These are phyloP conservation scores for Tretioscincus oriximinensis DNA, from an alignment of 2,113 vertebrate species.

Conservation along the genomic window DNA sequence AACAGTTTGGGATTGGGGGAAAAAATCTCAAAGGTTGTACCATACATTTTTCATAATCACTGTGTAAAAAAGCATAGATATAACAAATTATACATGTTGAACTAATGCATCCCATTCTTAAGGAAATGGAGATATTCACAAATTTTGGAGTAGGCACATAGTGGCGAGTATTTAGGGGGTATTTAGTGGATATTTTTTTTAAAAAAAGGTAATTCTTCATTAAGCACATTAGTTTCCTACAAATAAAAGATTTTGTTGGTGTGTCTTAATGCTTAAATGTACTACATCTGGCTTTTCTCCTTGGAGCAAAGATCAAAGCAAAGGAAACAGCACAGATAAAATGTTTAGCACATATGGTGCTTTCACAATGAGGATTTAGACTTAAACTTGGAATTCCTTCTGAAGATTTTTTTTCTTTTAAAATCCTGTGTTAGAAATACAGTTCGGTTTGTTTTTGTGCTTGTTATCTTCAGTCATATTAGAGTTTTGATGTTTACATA, in stretches of 20 bases:
- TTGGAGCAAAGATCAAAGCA: conserved; percentile 29
- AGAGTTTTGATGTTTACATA: conserved; percentile 56
- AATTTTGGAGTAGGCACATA: not conserved
- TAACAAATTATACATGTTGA: no score
- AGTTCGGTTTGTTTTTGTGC: conserved; percentile 31
- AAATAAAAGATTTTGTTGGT: conserved; percentile 3
- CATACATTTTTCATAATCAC: no score
- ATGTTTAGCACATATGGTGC: conserved; percentile 4
- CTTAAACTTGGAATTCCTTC: conserved; percentile 22
- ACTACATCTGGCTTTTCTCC: conserved; percentile 32
- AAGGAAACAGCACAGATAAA: conserved; percentile 37
- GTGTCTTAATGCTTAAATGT: conserved; percentile 25
- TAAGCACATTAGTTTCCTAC: conserved; percentile 30
- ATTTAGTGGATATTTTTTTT: not conserved
- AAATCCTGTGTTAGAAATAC: conserved; percentile 32
- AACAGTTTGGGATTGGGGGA: no score
- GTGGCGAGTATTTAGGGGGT: not conserved
- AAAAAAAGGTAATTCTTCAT: not conserved
- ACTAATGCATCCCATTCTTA: not conserved
- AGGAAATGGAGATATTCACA: not conserved
- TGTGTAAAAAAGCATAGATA: no score
- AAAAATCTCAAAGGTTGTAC: no score
- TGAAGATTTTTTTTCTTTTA: conserved; percentile 20
- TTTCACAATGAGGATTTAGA: conserved; percentile 1
- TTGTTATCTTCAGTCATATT: conserved; percentile 27